Conservation (phyloP, 1,140 invertebrate species). For the Delia radicum region DNA sequence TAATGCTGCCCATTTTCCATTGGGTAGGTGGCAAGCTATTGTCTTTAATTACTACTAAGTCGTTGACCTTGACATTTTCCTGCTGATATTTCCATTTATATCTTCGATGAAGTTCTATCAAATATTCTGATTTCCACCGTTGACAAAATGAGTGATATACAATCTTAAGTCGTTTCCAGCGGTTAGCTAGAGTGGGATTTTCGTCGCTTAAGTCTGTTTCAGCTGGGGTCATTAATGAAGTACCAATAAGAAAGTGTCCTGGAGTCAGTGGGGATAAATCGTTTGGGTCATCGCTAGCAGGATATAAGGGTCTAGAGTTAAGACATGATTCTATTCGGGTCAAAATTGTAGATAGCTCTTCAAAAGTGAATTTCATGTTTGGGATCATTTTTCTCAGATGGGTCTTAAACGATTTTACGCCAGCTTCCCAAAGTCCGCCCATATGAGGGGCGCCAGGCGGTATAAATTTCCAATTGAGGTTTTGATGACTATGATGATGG, state of each 20-base stretch:
- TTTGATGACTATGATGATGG: too few species aligned
- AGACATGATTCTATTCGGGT: background rate
- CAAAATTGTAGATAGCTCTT: too few species aligned
- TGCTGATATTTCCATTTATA: background rate
- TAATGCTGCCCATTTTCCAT: background rate
- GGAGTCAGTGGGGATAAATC: slow-evolving; percentile 6
- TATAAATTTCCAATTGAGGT: too few species aligned
- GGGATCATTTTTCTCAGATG: too few species aligned
- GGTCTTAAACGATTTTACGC: too few species aligned
- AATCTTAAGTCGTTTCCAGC: background rate
- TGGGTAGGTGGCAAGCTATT: background rate
- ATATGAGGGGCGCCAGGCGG: too few species aligned
- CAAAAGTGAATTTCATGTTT: too few species aligned
- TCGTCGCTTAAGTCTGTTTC: background rate
- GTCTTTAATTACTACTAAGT: background rate
- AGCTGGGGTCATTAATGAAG: background rate
- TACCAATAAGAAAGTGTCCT: slow-evolving; percentile 21
- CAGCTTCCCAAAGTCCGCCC: too few species aligned
- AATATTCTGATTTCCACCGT: background rate
- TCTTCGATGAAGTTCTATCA: background rate
- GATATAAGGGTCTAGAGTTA: slow-evolving; percentile 12
- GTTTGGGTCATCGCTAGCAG: slow-evolving; percentile 9
- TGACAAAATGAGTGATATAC: background rate
- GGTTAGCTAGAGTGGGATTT: too few species aligned
- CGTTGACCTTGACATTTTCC: background rate